Evolutionary conservation across 1,140 invertebrate species (phyloP).

Genomic region (Sweltsa coloradensis): DNA sequence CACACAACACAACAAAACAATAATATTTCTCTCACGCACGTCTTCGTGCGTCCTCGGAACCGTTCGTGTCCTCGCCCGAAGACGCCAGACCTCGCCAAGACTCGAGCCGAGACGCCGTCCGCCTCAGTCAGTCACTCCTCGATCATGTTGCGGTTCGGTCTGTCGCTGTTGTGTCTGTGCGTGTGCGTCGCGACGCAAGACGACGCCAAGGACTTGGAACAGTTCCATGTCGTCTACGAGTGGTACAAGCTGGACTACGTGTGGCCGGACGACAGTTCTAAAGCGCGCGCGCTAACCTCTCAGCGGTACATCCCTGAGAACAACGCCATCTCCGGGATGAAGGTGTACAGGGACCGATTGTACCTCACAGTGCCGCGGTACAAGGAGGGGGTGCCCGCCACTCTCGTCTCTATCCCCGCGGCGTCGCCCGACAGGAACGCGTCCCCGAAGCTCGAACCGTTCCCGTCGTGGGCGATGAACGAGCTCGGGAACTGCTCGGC

Average conservation of each 20-base stretch:
- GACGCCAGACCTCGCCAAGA: no score
- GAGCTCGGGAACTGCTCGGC: constrained; percentile 41
- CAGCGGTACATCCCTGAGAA: constrained; percentile 44
- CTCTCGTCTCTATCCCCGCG: constrained; percentile 42
- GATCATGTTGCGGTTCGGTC: no score
- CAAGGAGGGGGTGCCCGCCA: constrained; percentile 49
- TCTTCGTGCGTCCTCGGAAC: no score
- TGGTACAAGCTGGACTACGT: constrained; percentile 30
- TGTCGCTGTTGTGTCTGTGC: no score
- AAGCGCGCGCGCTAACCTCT: constrained; percentile 30
- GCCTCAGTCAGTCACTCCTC: no score
- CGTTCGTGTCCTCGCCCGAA: no score
- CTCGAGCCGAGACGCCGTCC: no score
- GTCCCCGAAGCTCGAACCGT: constrained; percentile 45
- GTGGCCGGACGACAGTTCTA: constrained; percentile 29
- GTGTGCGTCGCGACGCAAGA: not conserved
- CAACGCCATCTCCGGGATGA: constrained; percentile 45
- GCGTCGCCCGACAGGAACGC: constrained; percentile 32
- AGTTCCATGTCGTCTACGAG: constrained; percentile 32
- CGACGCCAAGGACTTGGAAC: constrained; percentile 40
- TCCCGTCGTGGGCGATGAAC: constrained; percentile 54
- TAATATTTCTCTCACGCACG: no score
- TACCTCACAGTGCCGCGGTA: constrained; percentile 50
- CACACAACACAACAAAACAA: no score
- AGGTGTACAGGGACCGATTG: constrained; percentile 44